These are phyloP conservation scores for Myanophis thanlyinensis DNA, from an alignment of 2,113 vertebrate species.

Conservation along the genomic window DNA sequence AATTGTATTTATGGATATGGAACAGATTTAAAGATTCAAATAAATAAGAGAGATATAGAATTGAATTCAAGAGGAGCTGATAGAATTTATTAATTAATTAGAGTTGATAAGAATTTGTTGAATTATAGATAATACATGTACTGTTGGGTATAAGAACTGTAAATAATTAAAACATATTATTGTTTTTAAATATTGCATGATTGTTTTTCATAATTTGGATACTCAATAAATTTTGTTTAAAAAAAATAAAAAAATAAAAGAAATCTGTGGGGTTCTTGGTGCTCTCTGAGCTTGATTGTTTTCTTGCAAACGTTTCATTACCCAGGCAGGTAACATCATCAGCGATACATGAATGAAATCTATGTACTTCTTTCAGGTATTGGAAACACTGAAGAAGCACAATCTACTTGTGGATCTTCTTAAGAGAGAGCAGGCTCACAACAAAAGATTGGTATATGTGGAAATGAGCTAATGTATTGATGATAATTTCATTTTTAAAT, in stretches of 20 bases:
- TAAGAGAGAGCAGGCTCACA: constrained; percentile 85
- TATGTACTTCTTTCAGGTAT: constrained; percentile 71
- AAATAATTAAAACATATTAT: no score
- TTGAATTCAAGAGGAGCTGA: no score
- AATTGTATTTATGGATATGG: no score
- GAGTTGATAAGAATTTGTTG: no score
- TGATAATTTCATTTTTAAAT: background rate
- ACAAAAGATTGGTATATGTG: constrained; percentile 83
- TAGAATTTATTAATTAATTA: no score
- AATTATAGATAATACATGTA: no score
- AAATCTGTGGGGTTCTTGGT: background rate
- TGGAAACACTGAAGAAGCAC: constrained; percentile 84
- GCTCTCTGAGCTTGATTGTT: background rate
- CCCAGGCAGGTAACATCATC: background rate
- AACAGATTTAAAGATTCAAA: no score
- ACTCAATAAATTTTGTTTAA: no score
- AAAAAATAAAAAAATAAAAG: background rate
- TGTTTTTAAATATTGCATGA: no score
- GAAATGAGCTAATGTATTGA: background rate
- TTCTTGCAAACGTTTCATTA: background rate
- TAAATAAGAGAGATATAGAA: no score
- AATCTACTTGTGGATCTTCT: constrained; percentile 82
- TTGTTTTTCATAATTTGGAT: no score
- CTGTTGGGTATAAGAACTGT: no score
- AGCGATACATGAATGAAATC: background rate